Conservation (phyloP, 2,797 vertebrate genomes). For the Limosa lapponica region DNA sequence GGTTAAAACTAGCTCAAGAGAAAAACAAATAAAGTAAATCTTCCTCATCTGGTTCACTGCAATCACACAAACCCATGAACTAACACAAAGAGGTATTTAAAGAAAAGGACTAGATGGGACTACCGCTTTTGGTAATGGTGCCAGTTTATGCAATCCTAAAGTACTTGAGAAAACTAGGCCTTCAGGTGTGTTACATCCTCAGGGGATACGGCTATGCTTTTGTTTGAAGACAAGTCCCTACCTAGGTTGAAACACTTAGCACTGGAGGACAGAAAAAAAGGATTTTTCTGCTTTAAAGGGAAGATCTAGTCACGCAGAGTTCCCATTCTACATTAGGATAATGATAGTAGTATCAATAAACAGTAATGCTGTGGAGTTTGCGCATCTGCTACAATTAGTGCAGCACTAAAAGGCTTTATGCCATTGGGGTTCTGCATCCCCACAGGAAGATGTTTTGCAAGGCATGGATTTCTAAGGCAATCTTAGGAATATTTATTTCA, state of each 20-base stretch:
- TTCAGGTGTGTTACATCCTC: neutral
- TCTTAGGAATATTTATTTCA: neutral
- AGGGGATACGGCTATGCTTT: neutral
- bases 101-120: neutral
- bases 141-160: neutral
- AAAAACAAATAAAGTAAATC: neutral
- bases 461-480: neutral
- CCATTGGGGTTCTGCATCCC: neutral
- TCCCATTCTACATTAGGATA: neutral
- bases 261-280: neutral
- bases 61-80: neutral
- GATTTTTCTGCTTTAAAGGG: neutral
- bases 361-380: neutral
- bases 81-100: neutral
- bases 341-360: neutral
- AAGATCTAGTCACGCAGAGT: neutral
- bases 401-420: neutral
- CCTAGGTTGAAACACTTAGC: neutral
- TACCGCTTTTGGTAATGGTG: neutral
- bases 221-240: neutral
- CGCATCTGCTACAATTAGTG: neutral
- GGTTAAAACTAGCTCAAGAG: neutral
- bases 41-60: neutral
- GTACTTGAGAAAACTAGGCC: neutral
- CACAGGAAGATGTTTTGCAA: neutral